Evolutionary conservation across 2,797 vertebrate species (phyloP), one percentile per base, ranked within the genome.

Genomic region (Sebastes steindachneri): DNA sequence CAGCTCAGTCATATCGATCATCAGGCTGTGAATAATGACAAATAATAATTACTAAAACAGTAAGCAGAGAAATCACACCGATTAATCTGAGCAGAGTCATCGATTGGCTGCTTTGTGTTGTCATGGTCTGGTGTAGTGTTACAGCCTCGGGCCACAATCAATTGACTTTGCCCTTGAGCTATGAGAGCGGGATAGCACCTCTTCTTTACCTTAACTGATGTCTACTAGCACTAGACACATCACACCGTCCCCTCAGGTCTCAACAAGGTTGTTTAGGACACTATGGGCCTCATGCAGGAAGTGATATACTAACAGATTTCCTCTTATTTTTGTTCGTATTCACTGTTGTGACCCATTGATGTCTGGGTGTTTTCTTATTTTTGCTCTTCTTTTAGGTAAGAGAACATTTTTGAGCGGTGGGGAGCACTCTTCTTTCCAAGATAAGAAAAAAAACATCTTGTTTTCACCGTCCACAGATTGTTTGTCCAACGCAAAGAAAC

Each of bases 1-100:
- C 86, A 99, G 96, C 94, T 99, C 97, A 19, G 89, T 94, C 90
- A 99, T 95, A 92, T 99, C 97, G 86, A 99, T 98, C 97, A 98
- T 96, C 79, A 99, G 95, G 91, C 99, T 99, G 92, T 3, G 85
- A 90, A 76, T 37, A 76, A 58, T 73, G 28, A 64, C 25, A 88
- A 76, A 89, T 68, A 48, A 84, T 88, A 55, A 83, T 86, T 70
- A 86, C 69, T 77, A 25, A 73, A 79, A 78, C 45, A 67, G 58
- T 29, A 45, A 79, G 54, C 14, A 35, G 62, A 79, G 73, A 82
- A 64, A 80, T 80, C 25, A n/a, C 58, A 72, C 17, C 57, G 45
- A 79, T 89, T 82, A 66, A 82, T 81, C 67, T 64, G 35, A 89
- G 54, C 29, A 28, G 23, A 63, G 79, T 4, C 51, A 92, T 89